Evolutionary conservation across 2,113 vertebrate species (phyloP).

Genomic region (Melanerpes formicivorus): DNA sequence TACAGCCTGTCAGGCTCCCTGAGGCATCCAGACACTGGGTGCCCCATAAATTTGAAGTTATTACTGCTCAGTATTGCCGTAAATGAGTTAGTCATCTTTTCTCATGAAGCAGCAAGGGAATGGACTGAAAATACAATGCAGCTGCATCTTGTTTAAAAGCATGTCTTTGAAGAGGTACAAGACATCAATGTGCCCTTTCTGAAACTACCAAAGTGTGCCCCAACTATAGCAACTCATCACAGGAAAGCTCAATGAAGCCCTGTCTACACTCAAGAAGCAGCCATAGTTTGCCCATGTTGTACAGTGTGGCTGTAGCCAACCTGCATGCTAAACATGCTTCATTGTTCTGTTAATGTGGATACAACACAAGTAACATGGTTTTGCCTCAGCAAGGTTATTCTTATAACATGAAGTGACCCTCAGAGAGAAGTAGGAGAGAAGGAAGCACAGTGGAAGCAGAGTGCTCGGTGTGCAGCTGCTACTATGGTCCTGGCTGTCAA

Average conservation of each 20-base stretch:
- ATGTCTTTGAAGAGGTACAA: constrained; percentile 40
- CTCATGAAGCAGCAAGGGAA: constrained; percentile 20
- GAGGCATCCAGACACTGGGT: constrained; percentile 31
- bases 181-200: constrained; percentile 12
- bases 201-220: background rate
- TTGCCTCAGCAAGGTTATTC: background rate
- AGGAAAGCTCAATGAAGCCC: background rate
- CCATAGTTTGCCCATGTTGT: background rate
- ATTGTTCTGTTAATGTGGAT: background rate
- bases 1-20: background rate
- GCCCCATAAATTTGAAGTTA: constrained; percentile 27
- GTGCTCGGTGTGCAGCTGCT: rapidly evolving
- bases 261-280: background rate
- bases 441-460: background rate
- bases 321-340: background rate
- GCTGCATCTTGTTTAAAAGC: constrained; percentile 41
- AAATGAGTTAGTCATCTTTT: constrained; percentile 58
- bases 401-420: background rate
- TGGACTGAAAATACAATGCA: background rate
- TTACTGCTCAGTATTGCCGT: background rate
- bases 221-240: background rate
- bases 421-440: background rate
- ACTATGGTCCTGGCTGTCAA: background rate
- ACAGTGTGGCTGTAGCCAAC: background rate
- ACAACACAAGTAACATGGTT: background rate